Conservation (phyloP, 2,797 vertebrate species). For the Pseudotriccus pelzelni region DNA sequence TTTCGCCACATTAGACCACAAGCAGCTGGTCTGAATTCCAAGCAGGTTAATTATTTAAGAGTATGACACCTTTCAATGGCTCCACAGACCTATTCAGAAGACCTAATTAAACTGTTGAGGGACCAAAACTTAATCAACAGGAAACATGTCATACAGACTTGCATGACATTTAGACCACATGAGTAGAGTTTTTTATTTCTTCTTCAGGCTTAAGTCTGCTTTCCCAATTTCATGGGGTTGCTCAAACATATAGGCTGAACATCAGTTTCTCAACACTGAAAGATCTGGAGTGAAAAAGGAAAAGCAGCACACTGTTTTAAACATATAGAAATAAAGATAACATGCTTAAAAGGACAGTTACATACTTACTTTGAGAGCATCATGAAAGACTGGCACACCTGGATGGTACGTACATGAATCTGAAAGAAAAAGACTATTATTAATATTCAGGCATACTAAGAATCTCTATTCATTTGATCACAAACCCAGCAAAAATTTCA, state of each 20-base stretch:
- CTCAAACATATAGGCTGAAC: neutral
- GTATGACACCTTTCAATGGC: neutral
- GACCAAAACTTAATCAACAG: neutral
- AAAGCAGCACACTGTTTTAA: neutral
- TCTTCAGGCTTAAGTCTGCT: neutral
- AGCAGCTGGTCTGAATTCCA: neutral
- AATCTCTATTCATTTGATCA: neutral
- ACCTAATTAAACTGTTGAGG: neutral
- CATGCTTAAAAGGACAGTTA: neutral
- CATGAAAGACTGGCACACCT: constrained; percentile 96
- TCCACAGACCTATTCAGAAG: neutral
- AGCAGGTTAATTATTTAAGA: neutral
- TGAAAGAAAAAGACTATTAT: constrained; percentile 59
- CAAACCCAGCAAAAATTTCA: neutral
- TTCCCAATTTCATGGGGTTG: neutral
- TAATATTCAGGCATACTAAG: neutral
- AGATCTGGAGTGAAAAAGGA: neutral
- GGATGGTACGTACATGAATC: constrained; percentile 92
- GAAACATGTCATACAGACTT: neutral
- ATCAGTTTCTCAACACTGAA: neutral
- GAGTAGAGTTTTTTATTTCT: neutral
- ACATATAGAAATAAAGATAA: neutral
- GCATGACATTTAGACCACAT: neutral
- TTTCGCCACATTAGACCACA: neutral
- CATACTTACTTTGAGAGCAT: constrained; percentile 91